These are phyloP conservation scores for Recurvirostra avosetta DNA, from an alignment of 2,113 vertebrate genomes.

Conservation along the genomic window DNA sequence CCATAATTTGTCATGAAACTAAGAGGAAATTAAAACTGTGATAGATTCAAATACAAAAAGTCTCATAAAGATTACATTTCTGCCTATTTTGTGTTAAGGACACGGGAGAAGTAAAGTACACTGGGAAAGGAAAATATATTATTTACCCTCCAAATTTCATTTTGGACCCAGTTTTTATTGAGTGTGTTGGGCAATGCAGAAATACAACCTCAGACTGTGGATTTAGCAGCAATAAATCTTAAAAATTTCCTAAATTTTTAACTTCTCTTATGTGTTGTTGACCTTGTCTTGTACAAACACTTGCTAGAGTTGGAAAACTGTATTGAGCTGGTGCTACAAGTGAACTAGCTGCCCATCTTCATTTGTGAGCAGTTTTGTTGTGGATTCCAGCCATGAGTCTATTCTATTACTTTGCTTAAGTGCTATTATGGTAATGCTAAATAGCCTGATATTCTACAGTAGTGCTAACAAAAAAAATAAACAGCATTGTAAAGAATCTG, in stretches of 20 bases:
- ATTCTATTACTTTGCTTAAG: neutral
- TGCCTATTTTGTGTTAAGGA: neutral
- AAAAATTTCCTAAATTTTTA: conserved; percentile 27
- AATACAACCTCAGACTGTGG: neutral
- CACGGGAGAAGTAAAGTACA: neutral
- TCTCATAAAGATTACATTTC: neutral
- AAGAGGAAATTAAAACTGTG: neutral
- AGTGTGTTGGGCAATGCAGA: conserved; percentile 1
- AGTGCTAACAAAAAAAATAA: conserved; percentile 26
- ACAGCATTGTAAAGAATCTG: conserved; percentile 15
- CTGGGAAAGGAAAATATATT: neutral
- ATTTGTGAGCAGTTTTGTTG: neutral
- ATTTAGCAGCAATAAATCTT: conserved; percentile 11
- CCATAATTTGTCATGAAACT: neutral
- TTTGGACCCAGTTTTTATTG: conserved; percentile 37
- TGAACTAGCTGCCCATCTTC: neutral
- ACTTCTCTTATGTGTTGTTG: neutral
- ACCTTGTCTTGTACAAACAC: conserved; percentile 47
- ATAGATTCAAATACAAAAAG: neutral
- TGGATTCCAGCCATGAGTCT: neutral
- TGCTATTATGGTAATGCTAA: neutral
- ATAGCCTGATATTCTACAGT: conserved; percentile 7
- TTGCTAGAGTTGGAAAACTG: neutral
- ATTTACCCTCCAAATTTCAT: conserved; percentile 45
- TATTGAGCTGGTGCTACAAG: neutral